Percentiles rank a stretch among this genome's conserved stretches.
phyloP scores from a whole-genome alignment of 1,140 invertebrate genomes.

The Drosophila littoralis region DNA sequence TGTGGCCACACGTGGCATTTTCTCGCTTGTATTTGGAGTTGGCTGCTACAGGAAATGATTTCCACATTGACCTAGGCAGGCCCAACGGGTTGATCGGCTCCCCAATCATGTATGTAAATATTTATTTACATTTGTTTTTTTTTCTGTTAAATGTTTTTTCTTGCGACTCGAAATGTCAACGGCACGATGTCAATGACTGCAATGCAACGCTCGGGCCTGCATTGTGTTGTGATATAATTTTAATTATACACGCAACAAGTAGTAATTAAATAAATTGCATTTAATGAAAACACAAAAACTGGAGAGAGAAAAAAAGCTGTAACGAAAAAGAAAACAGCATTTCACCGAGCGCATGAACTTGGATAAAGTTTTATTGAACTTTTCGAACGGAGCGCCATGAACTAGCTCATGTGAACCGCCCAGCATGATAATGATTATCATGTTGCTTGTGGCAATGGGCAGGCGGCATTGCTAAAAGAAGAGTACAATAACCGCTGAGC shows the following conservation, averaged over 20 bases:
- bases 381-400: constrained; percentile 39
- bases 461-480: constrained; percentile 51
- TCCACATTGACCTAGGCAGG: constrained; percentile 44
- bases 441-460: constrained; percentile 37
- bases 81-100: constrained; percentile 56
- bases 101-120: constrained; percentile 45
- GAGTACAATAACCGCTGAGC: constrained; percentile 52
- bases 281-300: background rate
- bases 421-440: background rate
- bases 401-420: constrained; percentile 18
- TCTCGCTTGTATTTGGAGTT: background rate
- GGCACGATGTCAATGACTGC: constrained; percentile 67
- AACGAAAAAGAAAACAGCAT: constrained; percentile 27
- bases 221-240: constrained; percentile 75
- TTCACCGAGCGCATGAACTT: constrained; percentile 55
- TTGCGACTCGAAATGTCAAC: constrained; percentile 64
- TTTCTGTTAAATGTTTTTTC: background rate
- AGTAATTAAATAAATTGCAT: constrained; percentile 72
- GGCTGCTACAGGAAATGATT: constrained; percentile 39
- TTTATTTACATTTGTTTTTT: constrained; percentile 46
- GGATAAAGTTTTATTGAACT: constrained; percentile 74
- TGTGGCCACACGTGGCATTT: constrained; percentile 47
- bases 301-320: background rate
- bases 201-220: constrained; percentile 16
- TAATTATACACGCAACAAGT: constrained; percentile 57